Conservation (phyloP, 2,113 vertebrate genomes). For the Symphodus melops region DNA sequence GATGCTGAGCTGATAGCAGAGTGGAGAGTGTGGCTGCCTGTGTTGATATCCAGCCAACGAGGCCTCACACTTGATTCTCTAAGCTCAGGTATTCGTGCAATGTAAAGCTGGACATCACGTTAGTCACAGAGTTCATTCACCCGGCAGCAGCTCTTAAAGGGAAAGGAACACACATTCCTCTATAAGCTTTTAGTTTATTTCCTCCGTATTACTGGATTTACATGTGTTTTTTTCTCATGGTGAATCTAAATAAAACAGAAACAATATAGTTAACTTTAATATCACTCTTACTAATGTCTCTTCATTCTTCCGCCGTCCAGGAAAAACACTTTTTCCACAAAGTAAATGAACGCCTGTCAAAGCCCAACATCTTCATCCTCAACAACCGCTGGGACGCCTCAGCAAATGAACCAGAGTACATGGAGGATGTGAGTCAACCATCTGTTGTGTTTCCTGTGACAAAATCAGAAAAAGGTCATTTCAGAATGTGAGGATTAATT, state of each 20-base stretch:
- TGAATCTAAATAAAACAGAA: not conserved
- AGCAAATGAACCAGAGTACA: conserved; percentile 95
- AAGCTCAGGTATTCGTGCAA: conserved; percentile 65
- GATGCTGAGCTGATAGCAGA: conserved; percentile 8
- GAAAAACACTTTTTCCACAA: conserved; percentile 99
- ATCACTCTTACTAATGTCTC: not conserved
- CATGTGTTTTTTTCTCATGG: not conserved
- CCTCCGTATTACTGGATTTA: not conserved
- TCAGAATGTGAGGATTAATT: not conserved
- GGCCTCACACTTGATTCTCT: conserved; percentile 57
- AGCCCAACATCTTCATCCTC: conserved; percentile 97
- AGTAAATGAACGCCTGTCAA: conserved; percentile 95
- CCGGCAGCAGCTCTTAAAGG: conserved; percentile 48
- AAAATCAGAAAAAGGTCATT: not conserved
- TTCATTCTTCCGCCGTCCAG: conserved; percentile 73
- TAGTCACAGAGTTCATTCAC: conserved; percentile 39
- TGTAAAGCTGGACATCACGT: conserved; percentile 38
- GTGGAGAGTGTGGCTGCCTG: conserved; percentile 2
- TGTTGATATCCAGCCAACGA: conserved; percentile 26
- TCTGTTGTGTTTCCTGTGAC: not conserved
- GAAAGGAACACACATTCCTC: conserved; percentile 24
- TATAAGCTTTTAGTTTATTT: not conserved
- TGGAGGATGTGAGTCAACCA: conserved; percentile 93
- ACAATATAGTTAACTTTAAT: not conserved
- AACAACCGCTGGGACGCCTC: conserved; percentile 99